Conservation (phyloP, 2,113 vertebrate species). For the Thomomys bottae region DNA sequence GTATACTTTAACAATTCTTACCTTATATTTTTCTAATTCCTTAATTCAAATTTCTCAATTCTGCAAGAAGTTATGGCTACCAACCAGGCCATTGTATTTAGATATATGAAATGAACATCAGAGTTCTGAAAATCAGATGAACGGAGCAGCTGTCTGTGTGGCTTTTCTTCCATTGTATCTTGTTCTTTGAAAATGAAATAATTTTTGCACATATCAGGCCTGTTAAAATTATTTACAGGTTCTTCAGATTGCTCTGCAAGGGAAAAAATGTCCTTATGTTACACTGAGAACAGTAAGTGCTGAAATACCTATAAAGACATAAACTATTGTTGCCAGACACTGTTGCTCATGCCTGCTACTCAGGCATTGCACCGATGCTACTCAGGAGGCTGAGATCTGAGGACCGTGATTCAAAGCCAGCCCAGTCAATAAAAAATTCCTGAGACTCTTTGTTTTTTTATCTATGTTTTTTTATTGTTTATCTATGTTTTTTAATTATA, state of each 20-base stretch:
- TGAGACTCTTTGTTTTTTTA: no score
- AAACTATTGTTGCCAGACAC: no score
- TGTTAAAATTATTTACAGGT: neutral
- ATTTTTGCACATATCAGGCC: neutral
- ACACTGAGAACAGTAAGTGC: neutral
- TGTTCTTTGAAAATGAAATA: neutral
- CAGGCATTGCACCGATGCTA: no score
- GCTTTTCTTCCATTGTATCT: neutral
- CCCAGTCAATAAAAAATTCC: no score
- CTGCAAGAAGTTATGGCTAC: neutral
- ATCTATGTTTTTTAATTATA: no score
- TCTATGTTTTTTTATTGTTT: no score
- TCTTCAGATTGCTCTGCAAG: neutral
- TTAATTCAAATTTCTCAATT: constrained; percentile 21
- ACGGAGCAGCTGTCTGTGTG: accelerated
- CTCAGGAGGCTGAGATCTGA: no score
- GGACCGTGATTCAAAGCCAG: no score
- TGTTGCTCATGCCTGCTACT: no score
- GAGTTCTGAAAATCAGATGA: neutral
- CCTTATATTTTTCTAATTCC: neutral
- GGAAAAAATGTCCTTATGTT: neutral
- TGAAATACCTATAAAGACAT: neutral
- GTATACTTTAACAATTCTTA: neutral
- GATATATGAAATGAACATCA: neutral
- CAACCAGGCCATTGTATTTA: neutral